A percentile compares a stretch with the other conserved stretches of the same genome.
Conservation (phyloP, 2,888 invertebrate species). For the Tinea pellionella region DNA sequence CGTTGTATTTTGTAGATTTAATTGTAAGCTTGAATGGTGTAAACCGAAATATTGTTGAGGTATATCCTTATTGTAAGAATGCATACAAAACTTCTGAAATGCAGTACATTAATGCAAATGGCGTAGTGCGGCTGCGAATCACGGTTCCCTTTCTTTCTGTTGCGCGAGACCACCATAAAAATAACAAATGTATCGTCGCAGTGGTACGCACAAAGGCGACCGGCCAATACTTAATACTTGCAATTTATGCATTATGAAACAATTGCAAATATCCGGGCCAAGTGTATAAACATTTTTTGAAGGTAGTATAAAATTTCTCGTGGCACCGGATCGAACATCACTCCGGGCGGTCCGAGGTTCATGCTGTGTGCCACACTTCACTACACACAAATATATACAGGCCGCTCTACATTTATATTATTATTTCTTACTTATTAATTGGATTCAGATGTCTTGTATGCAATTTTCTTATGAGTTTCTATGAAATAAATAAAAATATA, state of each 20-base stretch:
- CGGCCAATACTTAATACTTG: constrained; percentile 4
- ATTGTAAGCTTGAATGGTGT: too few species aligned
- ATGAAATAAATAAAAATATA: too few species aligned
- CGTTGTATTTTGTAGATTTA: too few species aligned
- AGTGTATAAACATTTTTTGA: neutral
- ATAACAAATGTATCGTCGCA: neutral
- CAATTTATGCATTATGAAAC: constrained; percentile 1
- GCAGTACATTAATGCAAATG: neutral
- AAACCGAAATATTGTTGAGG: too few species aligned
- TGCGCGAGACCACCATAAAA: neutral
- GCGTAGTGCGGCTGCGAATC: neutral
- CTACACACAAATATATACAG: neutral
- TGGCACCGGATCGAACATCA: constrained; percentile 1
- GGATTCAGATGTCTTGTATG: too few species aligned
- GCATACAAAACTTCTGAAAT: neutral
- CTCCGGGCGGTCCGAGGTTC: constrained; percentile 2
- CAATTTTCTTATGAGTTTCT: too few species aligned
- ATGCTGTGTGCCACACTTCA: neutral
- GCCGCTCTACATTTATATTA: neutral
- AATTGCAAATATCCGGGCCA: constrained; percentile 9
- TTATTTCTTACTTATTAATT: too few species aligned
- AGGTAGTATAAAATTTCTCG: constrained; percentile 4
- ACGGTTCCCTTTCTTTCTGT: neutral
- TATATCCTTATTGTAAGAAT: too few species aligned
- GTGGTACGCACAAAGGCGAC: neutral